Evolutionary conservation across 2,888 invertebrate species (phyloP).

Genomic region (Dicranocentrus wangi): DNA sequence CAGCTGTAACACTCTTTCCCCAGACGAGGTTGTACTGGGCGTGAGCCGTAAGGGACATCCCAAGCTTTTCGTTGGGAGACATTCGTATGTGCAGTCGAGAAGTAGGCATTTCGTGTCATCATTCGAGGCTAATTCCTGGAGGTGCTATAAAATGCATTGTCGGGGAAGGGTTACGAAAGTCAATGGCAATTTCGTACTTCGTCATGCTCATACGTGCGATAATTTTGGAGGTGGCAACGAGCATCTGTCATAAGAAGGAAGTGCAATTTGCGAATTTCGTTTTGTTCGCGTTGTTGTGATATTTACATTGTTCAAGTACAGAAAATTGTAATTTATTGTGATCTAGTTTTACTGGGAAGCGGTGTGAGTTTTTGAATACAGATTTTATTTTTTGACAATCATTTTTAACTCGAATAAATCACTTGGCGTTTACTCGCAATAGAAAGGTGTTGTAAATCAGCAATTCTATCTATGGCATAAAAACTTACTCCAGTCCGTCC

Average conservation of each 20-base stretch:
- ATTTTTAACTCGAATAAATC: too few relatives aligned
- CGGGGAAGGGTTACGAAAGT: conserved; percentile 46
- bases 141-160: conserved; percentile 59
- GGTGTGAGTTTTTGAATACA: too few relatives aligned
- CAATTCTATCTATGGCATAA: too few relatives aligned
- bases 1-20: not conserved
- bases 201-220: conserved; percentile 51
- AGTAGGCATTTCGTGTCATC: conserved; percentile 31
- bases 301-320: too few relatives aligned
- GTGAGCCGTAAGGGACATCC: conserved; percentile 50
- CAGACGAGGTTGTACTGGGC: conserved; percentile 30
- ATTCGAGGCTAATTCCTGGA: conserved; percentile 37
- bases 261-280: not conserved
- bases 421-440: too few relatives aligned
- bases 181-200: conserved; percentile 44
- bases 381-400: too few relatives aligned
- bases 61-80: conserved; percentile 50
- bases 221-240: not conserved
- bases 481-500: too few relatives aligned
- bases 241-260: not conserved
- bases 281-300: too few relatives aligned
- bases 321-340: too few relatives aligned
- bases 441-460: too few relatives aligned
- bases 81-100: conserved; percentile 45
- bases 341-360: too few relatives aligned